These are phyloP conservation scores for Zaprionus inermis DNA, from an alignment of 1,140 invertebrate genomes.

Conservation along the genomic window DNA sequence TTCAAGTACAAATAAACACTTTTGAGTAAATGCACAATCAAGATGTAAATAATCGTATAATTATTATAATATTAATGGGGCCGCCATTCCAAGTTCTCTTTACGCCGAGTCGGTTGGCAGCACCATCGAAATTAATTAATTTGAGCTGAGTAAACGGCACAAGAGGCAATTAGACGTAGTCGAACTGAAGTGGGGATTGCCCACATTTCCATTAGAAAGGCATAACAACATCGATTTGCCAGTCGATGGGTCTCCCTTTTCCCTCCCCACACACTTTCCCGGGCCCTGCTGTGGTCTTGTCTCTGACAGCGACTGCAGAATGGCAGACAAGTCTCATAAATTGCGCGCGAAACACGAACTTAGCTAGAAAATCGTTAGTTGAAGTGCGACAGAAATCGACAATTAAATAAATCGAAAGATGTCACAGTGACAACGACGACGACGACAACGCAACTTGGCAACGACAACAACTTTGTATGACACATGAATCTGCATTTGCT, in stretches of 20 bases:
- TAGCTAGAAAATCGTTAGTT: slow-evolving; percentile 76
- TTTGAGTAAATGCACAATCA: neutral
- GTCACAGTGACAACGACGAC: slow-evolving; percentile 49
- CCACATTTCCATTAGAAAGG: slow-evolving; percentile 61
- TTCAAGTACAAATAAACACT: neutral
- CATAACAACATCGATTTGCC: slow-evolving; percentile 66
- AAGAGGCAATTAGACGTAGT: slow-evolving; percentile 39
- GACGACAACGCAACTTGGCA: slow-evolving; percentile 1
- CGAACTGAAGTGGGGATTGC: slow-evolving; percentile 58
- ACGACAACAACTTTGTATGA: slow-evolving; percentile 23
- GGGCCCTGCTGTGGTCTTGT: neutral
- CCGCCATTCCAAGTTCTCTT: neutral
- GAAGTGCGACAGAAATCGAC: slow-evolving; percentile 74
- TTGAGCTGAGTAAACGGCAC: slow-evolving; percentile 45
- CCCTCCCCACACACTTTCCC: neutral
- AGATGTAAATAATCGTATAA: neutral
- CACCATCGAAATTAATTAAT: slow-evolving; percentile 46
- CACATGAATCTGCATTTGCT: slow-evolving; percentile 42
- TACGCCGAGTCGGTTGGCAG: neutral
- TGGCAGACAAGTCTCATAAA: slow-evolving; percentile 57
- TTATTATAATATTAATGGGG: slow-evolving; percentile 3
- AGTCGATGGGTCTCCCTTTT: slow-evolving; percentile 1
- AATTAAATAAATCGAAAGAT: slow-evolving; percentile 81
- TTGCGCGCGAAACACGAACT: slow-evolving; percentile 57
- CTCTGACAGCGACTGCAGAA: slow-evolving; percentile 24